phyloP scores from a whole-genome alignment of 2,113 vertebrate genomes.

The Nerophis lumbriciformis region DNA sequence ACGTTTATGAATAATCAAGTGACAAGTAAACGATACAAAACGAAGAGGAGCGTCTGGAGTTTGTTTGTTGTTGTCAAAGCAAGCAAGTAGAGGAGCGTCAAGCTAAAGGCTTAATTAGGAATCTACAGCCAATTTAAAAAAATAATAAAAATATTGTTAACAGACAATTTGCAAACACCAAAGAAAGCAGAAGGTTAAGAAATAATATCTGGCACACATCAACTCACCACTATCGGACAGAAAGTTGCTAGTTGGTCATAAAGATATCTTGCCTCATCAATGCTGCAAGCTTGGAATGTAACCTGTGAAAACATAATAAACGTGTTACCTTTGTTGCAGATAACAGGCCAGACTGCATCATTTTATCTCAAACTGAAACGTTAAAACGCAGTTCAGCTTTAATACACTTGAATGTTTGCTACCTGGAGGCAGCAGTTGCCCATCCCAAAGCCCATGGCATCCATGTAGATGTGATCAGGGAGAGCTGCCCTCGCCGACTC shows the following conservation, averaged over 20 bases:
- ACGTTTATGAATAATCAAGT: too few relatives aligned
- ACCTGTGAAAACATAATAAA: constrained; percentile 73
- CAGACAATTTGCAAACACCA: neutral
- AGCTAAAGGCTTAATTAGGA: too few relatives aligned
- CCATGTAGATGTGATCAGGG: constrained; percentile 95
- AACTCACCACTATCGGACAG: constrained; percentile 95
- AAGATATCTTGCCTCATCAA: constrained; percentile 92
- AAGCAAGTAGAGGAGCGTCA: too few relatives aligned
- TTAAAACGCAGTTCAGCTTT: neutral
- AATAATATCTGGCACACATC: neutral
- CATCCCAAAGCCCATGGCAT: constrained; percentile 98
- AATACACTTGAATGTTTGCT: constrained; percentile 9
- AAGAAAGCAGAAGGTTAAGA: neutral
- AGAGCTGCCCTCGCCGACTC: constrained; percentile 80
- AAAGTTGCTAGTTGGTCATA: constrained; percentile 97
- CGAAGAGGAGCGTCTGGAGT: too few relatives aligned
- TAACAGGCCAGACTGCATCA: neutral
- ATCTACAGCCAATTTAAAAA: too few relatives aligned
- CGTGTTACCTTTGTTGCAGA: neutral
- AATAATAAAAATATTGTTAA: neutral
- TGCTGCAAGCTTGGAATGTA: constrained; percentile 98
- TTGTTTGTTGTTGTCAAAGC: too few relatives aligned
- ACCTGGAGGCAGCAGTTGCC: constrained; percentile 99
- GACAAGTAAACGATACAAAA: too few relatives aligned
- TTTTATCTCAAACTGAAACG: neutral